phyloP scores from a whole-genome alignment of 1,140 invertebrate species.

The Bradynema listronoti region DNA sequence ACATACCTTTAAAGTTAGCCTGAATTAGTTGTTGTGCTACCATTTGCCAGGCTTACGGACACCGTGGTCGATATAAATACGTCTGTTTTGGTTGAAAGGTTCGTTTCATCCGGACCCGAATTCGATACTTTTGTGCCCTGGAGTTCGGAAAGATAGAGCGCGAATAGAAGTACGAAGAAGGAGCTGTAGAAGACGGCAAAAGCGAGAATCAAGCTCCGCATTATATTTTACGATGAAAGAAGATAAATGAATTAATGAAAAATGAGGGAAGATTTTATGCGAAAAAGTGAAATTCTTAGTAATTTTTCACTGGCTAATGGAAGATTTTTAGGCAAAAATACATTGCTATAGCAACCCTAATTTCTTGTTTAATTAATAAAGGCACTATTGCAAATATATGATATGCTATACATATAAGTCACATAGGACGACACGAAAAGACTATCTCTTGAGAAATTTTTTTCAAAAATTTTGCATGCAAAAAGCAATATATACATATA shows the following conservation, averaged over 20 bases:
- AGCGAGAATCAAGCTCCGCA: constrained; percentile 24
- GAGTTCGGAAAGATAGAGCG: constrained; percentile 25
- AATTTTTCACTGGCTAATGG: too few relatives aligned
- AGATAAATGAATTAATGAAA: background rate
- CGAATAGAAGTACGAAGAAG: constrained; percentile 24
- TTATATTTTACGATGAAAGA: too few relatives aligned
- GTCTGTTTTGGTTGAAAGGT: background rate
- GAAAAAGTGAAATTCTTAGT: background rate
- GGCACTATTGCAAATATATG: too few relatives aligned
- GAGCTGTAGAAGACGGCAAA: constrained; percentile 31
- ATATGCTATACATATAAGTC: too few relatives aligned
- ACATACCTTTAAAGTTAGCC: background rate
- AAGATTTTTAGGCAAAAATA: background rate
- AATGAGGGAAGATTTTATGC: background rate
- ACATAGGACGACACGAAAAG: too few relatives aligned
- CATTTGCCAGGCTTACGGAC: too few relatives aligned
- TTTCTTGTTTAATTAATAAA: too few relatives aligned
- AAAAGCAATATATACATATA: too few relatives aligned
- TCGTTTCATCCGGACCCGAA: background rate
- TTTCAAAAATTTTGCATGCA: too few relatives aligned
- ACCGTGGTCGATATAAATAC: too few relatives aligned
- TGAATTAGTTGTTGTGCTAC: too few relatives aligned
- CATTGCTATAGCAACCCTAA: constrained; percentile 1
- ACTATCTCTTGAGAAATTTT: too few relatives aligned
- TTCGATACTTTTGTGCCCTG: constrained; percentile 7